Percentiles rank a stretch among this genome's conserved stretches.
Evolutionary conservation across 1,140 invertebrate species (phyloP).

Genomic region (Amphibalanus amphitrite): DNA sequence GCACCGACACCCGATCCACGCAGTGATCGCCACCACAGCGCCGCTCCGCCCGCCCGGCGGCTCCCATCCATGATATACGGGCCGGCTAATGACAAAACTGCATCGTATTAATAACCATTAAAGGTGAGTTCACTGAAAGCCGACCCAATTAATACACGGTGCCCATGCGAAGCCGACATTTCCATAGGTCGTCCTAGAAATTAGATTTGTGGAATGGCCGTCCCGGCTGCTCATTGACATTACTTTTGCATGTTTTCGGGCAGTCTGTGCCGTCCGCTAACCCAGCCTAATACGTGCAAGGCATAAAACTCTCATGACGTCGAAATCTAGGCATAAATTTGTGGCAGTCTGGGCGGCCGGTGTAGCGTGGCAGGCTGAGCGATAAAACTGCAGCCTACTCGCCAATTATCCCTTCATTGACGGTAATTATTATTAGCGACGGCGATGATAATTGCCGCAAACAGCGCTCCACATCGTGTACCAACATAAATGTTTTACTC

Average conservation of each 20-base stretch:
- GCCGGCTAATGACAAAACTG: background rate
- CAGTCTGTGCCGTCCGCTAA: background rate
- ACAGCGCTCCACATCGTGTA: background rate
- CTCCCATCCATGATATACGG: background rate
- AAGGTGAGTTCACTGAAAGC: background rate
- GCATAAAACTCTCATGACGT: background rate
- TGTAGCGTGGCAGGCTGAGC: background rate
- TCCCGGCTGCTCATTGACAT: background rate
- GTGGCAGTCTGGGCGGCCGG: too few species aligned
- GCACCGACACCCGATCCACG: background rate
- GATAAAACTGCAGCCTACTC: background rate
- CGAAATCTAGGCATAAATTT: background rate
- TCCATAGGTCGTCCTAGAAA: background rate
- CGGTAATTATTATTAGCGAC: background rate
- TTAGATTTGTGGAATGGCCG: background rate
- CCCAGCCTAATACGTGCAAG: background rate
- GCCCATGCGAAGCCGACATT: background rate
- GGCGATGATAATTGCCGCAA: background rate
- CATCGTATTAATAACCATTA: slow-evolving; percentile 1
- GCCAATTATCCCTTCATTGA: background rate
- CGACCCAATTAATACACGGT: background rate
- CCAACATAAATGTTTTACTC: slow-evolving; percentile 1
- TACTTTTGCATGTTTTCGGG: background rate
- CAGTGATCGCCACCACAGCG: background rate
- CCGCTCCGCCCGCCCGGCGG: too few species aligned